Percentiles rank a stretch among this genome's conserved stretches.
Conservation (phyloP, 2,888 invertebrate species). For the Lypha dubia region DNA sequence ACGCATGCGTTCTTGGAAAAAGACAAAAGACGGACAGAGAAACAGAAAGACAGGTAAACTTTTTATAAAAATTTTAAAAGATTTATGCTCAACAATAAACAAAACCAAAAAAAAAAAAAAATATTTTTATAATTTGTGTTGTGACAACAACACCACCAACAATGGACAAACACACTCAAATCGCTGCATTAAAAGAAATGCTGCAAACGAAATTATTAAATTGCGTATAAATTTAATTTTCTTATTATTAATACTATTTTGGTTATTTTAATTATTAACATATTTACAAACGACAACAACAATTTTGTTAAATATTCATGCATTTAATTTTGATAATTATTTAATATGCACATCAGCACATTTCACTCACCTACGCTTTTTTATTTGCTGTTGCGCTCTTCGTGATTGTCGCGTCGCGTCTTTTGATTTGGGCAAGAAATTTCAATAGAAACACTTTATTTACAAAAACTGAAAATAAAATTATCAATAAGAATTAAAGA, state of each 20-base stretch:
- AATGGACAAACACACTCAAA: too few species aligned
- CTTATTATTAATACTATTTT: conserved; percentile 28
- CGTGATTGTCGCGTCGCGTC: conserved; percentile 1
- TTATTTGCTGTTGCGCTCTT: neutral
- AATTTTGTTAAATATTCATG: conserved; percentile 19
- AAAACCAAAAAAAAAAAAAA: conserved; percentile 59
- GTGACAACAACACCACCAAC: conserved; percentile 31
- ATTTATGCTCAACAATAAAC: conserved; percentile 19
- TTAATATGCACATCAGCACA: conserved; percentile 65
- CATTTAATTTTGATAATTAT: conserved; percentile 27
- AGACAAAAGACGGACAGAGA: conserved; percentile 37
- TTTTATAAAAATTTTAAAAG: conserved; percentile 28
- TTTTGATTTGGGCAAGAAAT: conserved; percentile 19
- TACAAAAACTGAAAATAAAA: neutral
- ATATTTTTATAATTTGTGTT: conserved; percentile 57
- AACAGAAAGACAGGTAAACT: conserved; percentile 26
- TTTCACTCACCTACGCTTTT: conserved; percentile 51
- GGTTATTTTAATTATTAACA: too few species aligned
- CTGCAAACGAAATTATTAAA: conserved; percentile 43
- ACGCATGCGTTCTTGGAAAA: conserved; percentile 71
- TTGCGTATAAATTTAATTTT: conserved; percentile 35
- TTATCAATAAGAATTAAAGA: conserved; percentile 22
- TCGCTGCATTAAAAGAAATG: conserved; percentile 13
- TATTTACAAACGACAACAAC: neutral
- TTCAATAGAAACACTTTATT: conserved; percentile 15